Evolutionary conservation across 2,888 invertebrate species (phyloP), one percentile per base, ranked within the genome.

Genomic region (Ectobius pallidus): DNA sequence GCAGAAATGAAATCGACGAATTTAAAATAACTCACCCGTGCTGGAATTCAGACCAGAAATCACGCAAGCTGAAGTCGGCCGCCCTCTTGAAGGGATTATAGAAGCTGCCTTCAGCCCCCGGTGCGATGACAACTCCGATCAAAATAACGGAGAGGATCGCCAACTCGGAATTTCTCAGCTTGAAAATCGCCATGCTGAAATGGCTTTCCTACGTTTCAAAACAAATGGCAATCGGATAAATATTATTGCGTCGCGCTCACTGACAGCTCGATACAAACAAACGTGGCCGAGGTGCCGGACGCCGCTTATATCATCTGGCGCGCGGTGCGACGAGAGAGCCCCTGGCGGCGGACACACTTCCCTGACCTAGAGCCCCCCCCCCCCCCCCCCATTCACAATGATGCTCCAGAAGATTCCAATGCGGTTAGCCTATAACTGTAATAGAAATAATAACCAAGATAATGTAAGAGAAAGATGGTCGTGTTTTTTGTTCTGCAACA

Each of bases 361-460:
- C 62, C n/a, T 39, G 32, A 32, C 39, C 62, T 62, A 9, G 22
- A 20, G 4, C 34, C 34, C 30, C 6, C n/a, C 34, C 34, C 34
- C 62, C 9, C 34, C 9, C n/a, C n/a, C 18, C 34, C 34, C n/a
- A 27, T 27, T 16, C 30, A n/a, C n/a, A n/a, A n/a, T 61, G 3
- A 27, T 46, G 49, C 52, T 49, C 68, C 68, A 68, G 68, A 68
- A 49, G 49, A 32, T 68, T 68, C 68, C 68, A 67, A 49, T 27
- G 20, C 46, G 25, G 49, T 49, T 22, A n/a, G n/a, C n/a, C n/a
- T n/a, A n/a, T n/a, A n/a, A n/a, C n/a, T n/a, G n/a, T n/a, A n/a
- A n/a, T n/a, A n/a, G n/a, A n/a, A n/a, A n/a, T n/a, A n/a, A n/a
- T n/a, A n/a, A n/a, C n/a, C n/a, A n/a, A n/a, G n/a, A n/a, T n/a